Percentiles rank a stretch among this genome's conserved stretches.
These are phyloP conservation scores for Pipa parva DNA, from an alignment of 2,113 vertebrate species.

Conservation along the genomic window DNA sequence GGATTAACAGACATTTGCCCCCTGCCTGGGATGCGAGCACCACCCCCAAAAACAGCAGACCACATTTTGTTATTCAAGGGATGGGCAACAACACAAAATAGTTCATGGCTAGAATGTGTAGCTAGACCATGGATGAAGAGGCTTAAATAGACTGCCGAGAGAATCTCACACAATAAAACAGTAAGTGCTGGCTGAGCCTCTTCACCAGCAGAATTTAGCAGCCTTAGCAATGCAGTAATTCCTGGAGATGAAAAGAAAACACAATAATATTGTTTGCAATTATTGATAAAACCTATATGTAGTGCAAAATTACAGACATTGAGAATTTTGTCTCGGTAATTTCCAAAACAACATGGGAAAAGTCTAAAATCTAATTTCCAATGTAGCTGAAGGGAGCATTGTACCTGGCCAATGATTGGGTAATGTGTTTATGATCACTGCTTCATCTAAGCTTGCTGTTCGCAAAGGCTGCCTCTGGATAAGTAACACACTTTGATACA, in stretches of 20 bases:
- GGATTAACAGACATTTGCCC: slow-evolving; percentile 61
- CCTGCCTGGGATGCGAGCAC: slow-evolving; percentile 63
- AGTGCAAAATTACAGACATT: too few relatives aligned
- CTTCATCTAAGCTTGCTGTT: slow-evolving; percentile 79
- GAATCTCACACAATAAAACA: slow-evolving; percentile 89
- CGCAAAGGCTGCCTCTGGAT: slow-evolving; percentile 70
- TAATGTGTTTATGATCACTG: slow-evolving; percentile 83
- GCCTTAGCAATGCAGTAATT: slow-evolving; percentile 70
- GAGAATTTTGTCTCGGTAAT: too few relatives aligned
- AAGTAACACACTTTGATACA: slow-evolving; percentile 88
- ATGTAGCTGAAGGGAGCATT: too few relatives aligned
- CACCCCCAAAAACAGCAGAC: slow-evolving; percentile 90
- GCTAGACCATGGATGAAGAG: slow-evolving; percentile 92
- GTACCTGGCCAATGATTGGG: slow-evolving; percentile 96
- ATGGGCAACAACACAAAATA: slow-evolving; percentile 87
- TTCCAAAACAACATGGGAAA: too few relatives aligned
- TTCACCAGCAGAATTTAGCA: slow-evolving; percentile 83
- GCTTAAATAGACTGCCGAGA: slow-evolving; percentile 90
- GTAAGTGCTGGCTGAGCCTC: slow-evolving; percentile 86
- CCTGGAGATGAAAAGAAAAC: slow-evolving; percentile 57
- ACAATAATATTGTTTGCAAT: too few relatives aligned
- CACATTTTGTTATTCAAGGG: slow-evolving; percentile 91
- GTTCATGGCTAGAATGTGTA: slow-evolving; percentile 89
- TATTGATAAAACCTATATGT: too few relatives aligned
- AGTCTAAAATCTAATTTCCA: too few relatives aligned